A percentile compares a stretch with the other conserved stretches of the same genome.
These are phyloP conservation scores for Echeneis naucrates DNA, from an alignment of 2,797 vertebrate species.

Conservation along the genomic window DNA sequence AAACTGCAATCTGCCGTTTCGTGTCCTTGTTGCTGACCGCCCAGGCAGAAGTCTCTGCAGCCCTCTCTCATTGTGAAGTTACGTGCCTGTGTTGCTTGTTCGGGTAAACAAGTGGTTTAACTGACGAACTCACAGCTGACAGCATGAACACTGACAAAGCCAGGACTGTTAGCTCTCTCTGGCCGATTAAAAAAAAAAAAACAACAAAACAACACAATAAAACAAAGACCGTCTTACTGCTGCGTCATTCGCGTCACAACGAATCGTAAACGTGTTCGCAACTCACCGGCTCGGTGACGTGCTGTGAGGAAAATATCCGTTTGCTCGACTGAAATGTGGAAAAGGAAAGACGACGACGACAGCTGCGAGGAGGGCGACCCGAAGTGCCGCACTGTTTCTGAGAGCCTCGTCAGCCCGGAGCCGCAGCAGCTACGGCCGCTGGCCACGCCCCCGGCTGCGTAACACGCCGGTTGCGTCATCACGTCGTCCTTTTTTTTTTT, in stretches of 20 bases:
- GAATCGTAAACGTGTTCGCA: rapidly evolving
- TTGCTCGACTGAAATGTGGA: too few species aligned
- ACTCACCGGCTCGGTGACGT: slow-evolving; percentile 19
- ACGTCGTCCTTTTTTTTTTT: too few species aligned
- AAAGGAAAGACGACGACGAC: background rate
- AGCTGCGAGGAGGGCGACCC: background rate
- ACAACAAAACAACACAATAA: too few species aligned
- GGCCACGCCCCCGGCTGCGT: slow-evolving; percentile 42
- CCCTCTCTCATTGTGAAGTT: rapidly evolving
- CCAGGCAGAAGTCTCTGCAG: too few species aligned
- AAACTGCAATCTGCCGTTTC: background rate
- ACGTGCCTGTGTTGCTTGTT: background rate
- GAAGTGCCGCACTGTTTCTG: slow-evolving; percentile 20
- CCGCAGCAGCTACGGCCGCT: slow-evolving; percentile 2
- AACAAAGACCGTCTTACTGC: background rate
- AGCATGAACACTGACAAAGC: slow-evolving; percentile 23
- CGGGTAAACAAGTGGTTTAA: background rate
- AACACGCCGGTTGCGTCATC: slow-evolving; percentile 15
- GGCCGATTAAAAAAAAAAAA: too few species aligned
- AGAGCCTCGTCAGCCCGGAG: background rate
- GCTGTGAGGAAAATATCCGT: background rate
- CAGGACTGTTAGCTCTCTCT: background rate
- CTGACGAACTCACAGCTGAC: slow-evolving; percentile 46
- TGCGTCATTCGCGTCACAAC: background rate
- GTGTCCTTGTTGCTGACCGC: background rate